Conservation (phyloP, 1,140 invertebrate genomes). For the Microplitis mediator region DNA sequence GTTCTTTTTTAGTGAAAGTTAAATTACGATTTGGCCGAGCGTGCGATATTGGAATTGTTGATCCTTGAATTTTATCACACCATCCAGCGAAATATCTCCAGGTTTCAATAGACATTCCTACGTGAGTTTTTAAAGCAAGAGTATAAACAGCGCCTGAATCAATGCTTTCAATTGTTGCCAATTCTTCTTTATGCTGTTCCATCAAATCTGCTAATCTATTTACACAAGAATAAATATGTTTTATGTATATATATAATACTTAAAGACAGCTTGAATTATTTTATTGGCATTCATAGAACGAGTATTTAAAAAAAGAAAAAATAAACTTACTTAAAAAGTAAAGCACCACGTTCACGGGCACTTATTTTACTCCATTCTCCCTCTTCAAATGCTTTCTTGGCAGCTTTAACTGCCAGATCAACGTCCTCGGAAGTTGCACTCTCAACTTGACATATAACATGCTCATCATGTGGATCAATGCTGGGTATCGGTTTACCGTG, state of each 20-base stretch:
- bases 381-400: slow-evolving; percentile 83
- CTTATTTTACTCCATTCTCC: slow-evolving; percentile 90
- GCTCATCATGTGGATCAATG: slow-evolving; percentile 88
- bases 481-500: slow-evolving; percentile 69
- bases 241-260: no score
- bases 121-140: slow-evolving; percentile 89
- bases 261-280: no score
- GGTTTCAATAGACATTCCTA: slow-evolving; percentile 93
- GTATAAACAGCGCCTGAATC: slow-evolving; percentile 97
- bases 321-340: slow-evolving; percentile 74
- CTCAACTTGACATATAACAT: slow-evolving; percentile 76
- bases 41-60: slow-evolving; percentile 86
- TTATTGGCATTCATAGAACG: not conserved
- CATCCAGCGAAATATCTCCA: slow-evolving; percentile 94
- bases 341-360: slow-evolving; percentile 77
- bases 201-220: slow-evolving; percentile 87
- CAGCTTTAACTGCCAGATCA: slow-evolving; percentile 83
- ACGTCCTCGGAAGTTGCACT: slow-evolving; percentile 81
- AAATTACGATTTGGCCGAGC: slow-evolving; percentile 90
- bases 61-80: slow-evolving; percentile 93
- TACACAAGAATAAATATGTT: slow-evolving; percentile 15
- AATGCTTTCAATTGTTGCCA: slow-evolving; percentile 90
- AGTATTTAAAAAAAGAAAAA: not conserved
- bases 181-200: slow-evolving; percentile 91
- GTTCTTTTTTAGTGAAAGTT: slow-evolving; percentile 87